Conservation (phyloP, 2,113 vertebrate genomes). For the Tetrax tetrax region DNA sequence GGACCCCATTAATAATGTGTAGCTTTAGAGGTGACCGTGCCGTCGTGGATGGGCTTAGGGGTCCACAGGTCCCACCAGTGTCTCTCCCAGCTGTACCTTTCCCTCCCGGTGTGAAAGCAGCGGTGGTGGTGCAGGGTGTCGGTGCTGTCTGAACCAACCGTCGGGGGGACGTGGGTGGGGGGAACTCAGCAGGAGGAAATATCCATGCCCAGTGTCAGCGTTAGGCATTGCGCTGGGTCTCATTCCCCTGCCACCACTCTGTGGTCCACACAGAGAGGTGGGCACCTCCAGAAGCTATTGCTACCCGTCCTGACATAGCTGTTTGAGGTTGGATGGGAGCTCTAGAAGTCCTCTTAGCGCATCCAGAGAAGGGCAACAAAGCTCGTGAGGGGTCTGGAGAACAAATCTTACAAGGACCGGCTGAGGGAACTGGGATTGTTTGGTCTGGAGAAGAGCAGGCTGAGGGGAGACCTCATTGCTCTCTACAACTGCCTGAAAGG, state of each 20-base stretch:
- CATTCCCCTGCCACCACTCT: rapidly evolving
- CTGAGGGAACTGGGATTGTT: too few species aligned
- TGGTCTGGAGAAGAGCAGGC: too few species aligned
- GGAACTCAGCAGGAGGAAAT: not conserved
- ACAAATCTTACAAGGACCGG: too few species aligned
- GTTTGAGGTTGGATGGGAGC: not conserved
- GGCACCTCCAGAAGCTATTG: not conserved
- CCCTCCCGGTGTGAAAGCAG: too few species aligned
- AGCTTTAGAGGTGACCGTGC: not conserved
- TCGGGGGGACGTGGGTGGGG: not conserved
- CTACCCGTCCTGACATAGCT: rapidly evolving
- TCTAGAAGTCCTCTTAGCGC: not conserved
- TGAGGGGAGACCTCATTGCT: too few species aligned
- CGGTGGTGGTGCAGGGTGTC: not conserved
- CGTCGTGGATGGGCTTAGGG: not conserved
- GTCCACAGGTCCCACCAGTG: rapidly evolving
- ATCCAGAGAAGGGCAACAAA: too few species aligned
- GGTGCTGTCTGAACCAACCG: not conserved
- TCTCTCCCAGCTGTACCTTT: not conserved
- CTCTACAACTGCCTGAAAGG: too few species aligned
- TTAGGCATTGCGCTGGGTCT: not conserved
- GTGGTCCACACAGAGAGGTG: not conserved
- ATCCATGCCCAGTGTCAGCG: rapidly evolving
- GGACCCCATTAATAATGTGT: rapidly evolving
- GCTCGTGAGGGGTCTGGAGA: too few species aligned